Base-by-base conservation (phyloP, 2,888 invertebrate genomes). In the Athetis lepigone region DNA sequence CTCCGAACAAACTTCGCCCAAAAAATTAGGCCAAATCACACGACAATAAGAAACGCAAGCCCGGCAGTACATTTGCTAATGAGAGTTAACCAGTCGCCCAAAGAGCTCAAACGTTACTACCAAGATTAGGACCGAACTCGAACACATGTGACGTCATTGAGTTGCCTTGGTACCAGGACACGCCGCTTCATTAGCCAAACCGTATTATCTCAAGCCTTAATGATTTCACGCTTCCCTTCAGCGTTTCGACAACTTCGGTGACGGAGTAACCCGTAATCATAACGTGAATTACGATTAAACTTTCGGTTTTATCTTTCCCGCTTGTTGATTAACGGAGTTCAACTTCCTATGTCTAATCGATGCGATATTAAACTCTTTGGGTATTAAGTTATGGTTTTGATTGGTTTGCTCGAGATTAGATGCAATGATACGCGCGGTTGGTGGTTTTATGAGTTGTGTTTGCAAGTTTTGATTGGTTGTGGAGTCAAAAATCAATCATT, bases 211-310 rank as follows among this genome's bases (percentile, higher is more conserved):
- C 83, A 81, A 85, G 85, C 86, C 85, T 87, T 91, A 89, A 92
- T 90, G 90, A 91, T 92, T 92, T 92, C 88, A 89, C 90, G 89
- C 88, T 88, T 87, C 87, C 87, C 84, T 88, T 86, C 85, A 85
- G 70, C 77, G 75, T 82, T 85, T 83, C 84, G 79, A 80, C 82
- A 82, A 86, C 75, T 88, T 86, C 86, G 87, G 89, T 89, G 84
- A 85, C 79, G 74, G 81, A 70, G 84, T 67, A 72, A 77, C 82
- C 76, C 78, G 87, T 88, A 89, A 91, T 91, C 85, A 89, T 88
- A 88, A 85, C 86, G 79, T 88, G 84, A 90, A 85, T 90, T 88
- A 90, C 87, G 89, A 88, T 88, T 88, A 84, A 91, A 92, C 87
- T 92, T 91, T 87, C 73, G 75, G 87, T 89, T 89, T 90, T 90